Evolutionary conservation across 2,888 invertebrate species (phyloP), one percentile per base, ranked within the genome.

Genomic region (Crossocerus cetratus): DNA sequence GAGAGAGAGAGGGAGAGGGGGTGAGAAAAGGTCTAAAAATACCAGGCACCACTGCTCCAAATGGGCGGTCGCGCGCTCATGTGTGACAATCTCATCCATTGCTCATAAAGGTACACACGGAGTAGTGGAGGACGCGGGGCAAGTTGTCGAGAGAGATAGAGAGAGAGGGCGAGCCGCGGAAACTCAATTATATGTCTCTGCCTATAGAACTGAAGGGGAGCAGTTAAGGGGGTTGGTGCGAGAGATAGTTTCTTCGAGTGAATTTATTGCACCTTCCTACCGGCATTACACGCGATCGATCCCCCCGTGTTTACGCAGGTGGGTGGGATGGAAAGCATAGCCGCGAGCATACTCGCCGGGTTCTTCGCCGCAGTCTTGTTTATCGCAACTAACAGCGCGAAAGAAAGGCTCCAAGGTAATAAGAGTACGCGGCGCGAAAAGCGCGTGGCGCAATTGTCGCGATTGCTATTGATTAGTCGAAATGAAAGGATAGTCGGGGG

Each of bases 51-150:
- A 75, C 71, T 83, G 87, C 83, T 88, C 86, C 76, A 86, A 85
- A 88, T 87, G 86, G 81, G 81, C 85, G 84, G 72, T 83, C 85
- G 81, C 82, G 86, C 86, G 85, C 80, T 87, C 87, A 87, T 85
- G 84, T 82, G 84, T 87, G 80, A 84, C 80, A 79, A 81, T 82
- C 82, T 82, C 83, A 74, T 82, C 76, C 68, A 82, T 75, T 78
- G 67, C 74, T 76, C 82, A 67, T 82, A 77, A 73, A 81, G 76
- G 74, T 72, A 61, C 72, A 67, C 49, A 49, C 49, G 43, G 13
- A 16, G 49, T 16, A 49, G 49, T 14, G 49, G 49, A 14, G 14
- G 49, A 49, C 3, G 49, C n/a, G n/a, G n/a, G n/a, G 5, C 32
- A 32, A 32, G 8, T 32, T 32, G 32, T 4, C 54, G 69, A 72